phyloP scores from a whole-genome alignment of 2,888 invertebrate genomes.

The Catocala sponsa region DNA sequence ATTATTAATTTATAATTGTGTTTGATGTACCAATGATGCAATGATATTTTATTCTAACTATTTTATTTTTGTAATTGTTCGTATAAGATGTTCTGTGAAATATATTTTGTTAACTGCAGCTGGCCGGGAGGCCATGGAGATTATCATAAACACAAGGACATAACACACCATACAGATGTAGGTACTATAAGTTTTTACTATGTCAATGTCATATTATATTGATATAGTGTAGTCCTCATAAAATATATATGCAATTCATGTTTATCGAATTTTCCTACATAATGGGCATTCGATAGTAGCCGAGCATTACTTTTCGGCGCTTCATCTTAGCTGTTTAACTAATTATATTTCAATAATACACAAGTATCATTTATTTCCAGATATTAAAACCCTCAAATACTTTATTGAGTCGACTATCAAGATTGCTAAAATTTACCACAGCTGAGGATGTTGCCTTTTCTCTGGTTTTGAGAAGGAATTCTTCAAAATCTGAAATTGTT shows the following conservation, averaged over 20 bases:
- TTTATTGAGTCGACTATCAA: slow-evolving; percentile 94
- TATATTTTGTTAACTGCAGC: slow-evolving; percentile 74
- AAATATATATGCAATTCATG: slow-evolving; percentile 22
- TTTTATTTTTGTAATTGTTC: slow-evolving; percentile 29
- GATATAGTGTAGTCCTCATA: slow-evolving; percentile 42
- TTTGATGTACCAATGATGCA: slow-evolving; percentile 4
- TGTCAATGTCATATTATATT: slow-evolving; percentile 52
- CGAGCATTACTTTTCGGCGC: slow-evolving; percentile 28
- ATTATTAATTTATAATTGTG: slow-evolving; percentile 3
- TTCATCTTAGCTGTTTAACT: slow-evolving; percentile 24
- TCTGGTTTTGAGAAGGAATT: slow-evolving; percentile 93
- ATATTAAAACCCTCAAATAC: slow-evolving; percentile 93
- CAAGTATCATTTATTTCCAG: slow-evolving; percentile 82
- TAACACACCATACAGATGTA: slow-evolving; percentile 69
- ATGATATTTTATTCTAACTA: slow-evolving; percentile 1
- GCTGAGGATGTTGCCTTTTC: slow-evolving; percentile 97
- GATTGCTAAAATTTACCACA: slow-evolving; percentile 94
- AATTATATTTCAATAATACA: slow-evolving; percentile 26
- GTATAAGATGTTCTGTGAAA: slow-evolving; percentile 57
- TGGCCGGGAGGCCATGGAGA: slow-evolving; percentile 66
- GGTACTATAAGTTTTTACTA: slow-evolving; percentile 63
- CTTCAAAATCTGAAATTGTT: slow-evolving; percentile 92
- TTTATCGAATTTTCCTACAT: slow-evolving; percentile 13
- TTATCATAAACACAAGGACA: slow-evolving; percentile 57
- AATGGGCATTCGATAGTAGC: slow-evolving; percentile 32